Conservation (phyloP, 2,797 vertebrate genomes). For the Syngnathus rostellatus region DNA sequence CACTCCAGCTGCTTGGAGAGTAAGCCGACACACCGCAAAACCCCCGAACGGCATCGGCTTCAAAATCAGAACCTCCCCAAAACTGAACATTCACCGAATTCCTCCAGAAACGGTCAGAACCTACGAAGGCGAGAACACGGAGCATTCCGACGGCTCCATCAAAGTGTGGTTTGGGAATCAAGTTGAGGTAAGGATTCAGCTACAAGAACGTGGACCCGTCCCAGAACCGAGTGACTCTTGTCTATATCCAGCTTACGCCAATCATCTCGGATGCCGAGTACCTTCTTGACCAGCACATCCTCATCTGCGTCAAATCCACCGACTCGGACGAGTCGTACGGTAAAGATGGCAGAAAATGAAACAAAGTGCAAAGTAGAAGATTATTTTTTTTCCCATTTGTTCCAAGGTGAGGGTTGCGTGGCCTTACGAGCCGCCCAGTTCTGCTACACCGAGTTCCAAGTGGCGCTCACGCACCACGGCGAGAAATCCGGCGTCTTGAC, state of each 20-base stretch:
- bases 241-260: slow-evolving; percentile 78
- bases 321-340: slow-evolving; percentile 95
- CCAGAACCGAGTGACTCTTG: neutral
- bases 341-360: slow-evolving; percentile 39
- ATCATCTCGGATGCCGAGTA: slow-evolving; percentile 98
- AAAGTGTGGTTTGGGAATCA: slow-evolving; percentile 82
- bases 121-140: slow-evolving; percentile 86
- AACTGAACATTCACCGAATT: slow-evolving; percentile 3
- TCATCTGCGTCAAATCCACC: slow-evolving; percentile 91
- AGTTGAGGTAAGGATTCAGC: slow-evolving; percentile 75
- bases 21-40: slow-evolving; percentile 44
- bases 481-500: slow-evolving; percentile 82
- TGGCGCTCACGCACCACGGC: slow-evolving; percentile 86
- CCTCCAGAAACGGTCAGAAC: slow-evolving; percentile 85
- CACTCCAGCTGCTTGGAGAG: slow-evolving; percentile 94
- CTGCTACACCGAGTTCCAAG: slow-evolving; percentile 76
- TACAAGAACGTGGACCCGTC: neutral
- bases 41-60: neutral
- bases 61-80: neutral
- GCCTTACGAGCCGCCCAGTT: slow-evolving; percentile 81
- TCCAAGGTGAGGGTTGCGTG: slow-evolving; percentile 86
- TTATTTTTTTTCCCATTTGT: neutral
- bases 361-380: neutral
- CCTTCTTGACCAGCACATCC: slow-evolving; percentile 92
- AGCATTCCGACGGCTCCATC: slow-evolving; percentile 76